Evolutionary conservation across 2,888 invertebrate species (phyloP).

Genomic region (Lithodes maja): DNA sequence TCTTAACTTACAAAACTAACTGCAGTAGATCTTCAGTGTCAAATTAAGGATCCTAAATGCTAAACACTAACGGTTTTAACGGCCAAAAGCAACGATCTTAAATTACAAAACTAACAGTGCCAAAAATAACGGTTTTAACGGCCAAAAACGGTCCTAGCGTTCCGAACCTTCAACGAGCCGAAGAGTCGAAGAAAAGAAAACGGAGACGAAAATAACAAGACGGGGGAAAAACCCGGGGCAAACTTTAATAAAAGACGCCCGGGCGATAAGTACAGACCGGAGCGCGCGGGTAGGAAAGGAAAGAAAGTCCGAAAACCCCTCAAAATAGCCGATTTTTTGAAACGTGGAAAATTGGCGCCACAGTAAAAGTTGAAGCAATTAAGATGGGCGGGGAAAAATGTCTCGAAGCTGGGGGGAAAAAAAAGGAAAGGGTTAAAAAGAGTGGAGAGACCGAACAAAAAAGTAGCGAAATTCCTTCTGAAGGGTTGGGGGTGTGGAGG

Average conservation of each 20-base stretch:
- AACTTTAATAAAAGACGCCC: conserved; percentile 7
- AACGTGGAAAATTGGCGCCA: not conserved
- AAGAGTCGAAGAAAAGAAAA: not conserved
- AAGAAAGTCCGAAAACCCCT: not conserved
- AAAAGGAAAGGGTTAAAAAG: not conserved
- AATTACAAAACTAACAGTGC: no score
- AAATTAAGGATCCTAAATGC: no score
- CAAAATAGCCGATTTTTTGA: conserved; percentile 16
- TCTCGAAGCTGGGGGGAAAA: not conserved
- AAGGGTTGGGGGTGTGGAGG: not conserved
- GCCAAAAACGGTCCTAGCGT: not conserved
- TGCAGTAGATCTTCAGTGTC: no score
- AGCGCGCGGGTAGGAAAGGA: not conserved
- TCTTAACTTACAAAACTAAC: no score
- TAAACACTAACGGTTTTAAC: no score
- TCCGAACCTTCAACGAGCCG: not conserved
- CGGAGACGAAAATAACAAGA: not conserved
- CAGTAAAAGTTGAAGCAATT: not conserved
- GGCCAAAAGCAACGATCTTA: no score
- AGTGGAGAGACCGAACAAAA: not conserved
- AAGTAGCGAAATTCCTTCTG: conserved; percentile 7
- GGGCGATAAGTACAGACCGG: not conserved
- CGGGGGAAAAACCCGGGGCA: not conserved
- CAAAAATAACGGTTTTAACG: not conserved
- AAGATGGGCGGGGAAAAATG: conserved; percentile 3